Percentiles rank a stretch among this genome's conserved stretches.
phyloP scores from a whole-genome alignment of 1,140 invertebrate species.

The Theocolax elegans region DNA sequence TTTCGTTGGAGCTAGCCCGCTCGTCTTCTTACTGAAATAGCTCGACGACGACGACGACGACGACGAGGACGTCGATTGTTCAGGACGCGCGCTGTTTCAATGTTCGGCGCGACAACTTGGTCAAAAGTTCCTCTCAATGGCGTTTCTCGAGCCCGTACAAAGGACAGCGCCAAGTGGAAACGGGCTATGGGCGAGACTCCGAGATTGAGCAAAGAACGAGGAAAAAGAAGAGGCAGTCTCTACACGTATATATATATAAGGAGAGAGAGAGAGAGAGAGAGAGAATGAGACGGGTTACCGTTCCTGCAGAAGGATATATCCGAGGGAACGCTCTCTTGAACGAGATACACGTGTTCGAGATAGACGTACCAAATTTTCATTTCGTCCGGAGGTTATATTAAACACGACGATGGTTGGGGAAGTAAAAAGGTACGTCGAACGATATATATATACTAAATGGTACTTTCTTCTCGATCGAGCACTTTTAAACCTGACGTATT shows the following conservation, averaged over 20 bases:
- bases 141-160: not conserved
- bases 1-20: not conserved
- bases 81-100: constrained; percentile 9
- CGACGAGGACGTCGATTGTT: constrained; percentile 21
- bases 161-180: not conserved
- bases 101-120: not conserved
- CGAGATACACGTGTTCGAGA: not conserved
- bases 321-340: too few species aligned
- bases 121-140: constrained; percentile 14
- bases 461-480: too few species aligned
- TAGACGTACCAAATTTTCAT: not conserved
- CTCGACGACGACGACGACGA: too few species aligned
- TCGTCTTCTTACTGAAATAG: constrained; percentile 16
- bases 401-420: too few species aligned
- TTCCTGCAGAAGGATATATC: not conserved
- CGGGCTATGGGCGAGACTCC: too few species aligned
- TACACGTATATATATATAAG: too few species aligned
- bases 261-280: not conserved
- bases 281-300: too few species aligned
- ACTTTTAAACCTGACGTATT: too few species aligned
- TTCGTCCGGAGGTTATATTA: constrained; percentile 12
- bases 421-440: too few species aligned
- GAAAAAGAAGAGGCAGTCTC: not conserved
- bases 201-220: too few species aligned
- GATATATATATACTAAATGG: too few species aligned